Percentiles rank a stretch among this genome's conserved stretches.
Evolutionary conservation across 2,113 vertebrate species (phyloP).

Genomic region (Macquaria ambigua): DNA sequence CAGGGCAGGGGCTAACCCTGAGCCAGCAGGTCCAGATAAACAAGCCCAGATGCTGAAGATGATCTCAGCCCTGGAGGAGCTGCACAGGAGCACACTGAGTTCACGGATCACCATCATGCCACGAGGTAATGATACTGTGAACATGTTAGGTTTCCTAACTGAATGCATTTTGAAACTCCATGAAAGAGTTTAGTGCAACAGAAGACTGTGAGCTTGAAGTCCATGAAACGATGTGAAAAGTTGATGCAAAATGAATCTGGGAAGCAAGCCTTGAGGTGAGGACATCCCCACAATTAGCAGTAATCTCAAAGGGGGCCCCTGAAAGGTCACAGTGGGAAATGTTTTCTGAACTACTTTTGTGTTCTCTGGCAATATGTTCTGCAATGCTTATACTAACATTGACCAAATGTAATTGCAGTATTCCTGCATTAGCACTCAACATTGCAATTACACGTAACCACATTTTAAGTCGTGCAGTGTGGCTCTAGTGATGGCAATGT

Average conservation of each 20-base stretch:
- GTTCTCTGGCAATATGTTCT: no score
- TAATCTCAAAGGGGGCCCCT: no score
- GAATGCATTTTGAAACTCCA: no score
- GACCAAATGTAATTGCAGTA: no score
- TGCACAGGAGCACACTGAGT: conserved; percentile 71
- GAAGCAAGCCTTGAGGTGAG: not conserved
- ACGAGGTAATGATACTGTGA: conserved; percentile 60
- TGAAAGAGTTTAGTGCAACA: no score
- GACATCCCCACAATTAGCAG: not conserved
- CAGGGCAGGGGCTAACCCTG: not conserved
- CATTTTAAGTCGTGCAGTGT: no score
- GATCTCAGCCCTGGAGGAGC: conserved; percentile 78
- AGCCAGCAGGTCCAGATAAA: conserved; percentile 20
- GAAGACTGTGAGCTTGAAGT: not conserved
- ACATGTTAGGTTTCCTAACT: not conserved
- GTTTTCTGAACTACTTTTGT: no score
- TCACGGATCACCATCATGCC: conserved; percentile 74
- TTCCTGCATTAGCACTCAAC: no score
- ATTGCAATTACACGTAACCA: no score
- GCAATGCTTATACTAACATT: no score
- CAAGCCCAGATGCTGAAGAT: conserved; percentile 77
- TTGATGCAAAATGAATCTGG: not conserved
- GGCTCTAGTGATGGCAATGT: no score
- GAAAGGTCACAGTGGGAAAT: no score
- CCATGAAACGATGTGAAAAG: not conserved